These are phyloP conservation scores for Phalangium opilio DNA, from an alignment of 2,888 invertebrate species.

Conservation along the genomic window DNA sequence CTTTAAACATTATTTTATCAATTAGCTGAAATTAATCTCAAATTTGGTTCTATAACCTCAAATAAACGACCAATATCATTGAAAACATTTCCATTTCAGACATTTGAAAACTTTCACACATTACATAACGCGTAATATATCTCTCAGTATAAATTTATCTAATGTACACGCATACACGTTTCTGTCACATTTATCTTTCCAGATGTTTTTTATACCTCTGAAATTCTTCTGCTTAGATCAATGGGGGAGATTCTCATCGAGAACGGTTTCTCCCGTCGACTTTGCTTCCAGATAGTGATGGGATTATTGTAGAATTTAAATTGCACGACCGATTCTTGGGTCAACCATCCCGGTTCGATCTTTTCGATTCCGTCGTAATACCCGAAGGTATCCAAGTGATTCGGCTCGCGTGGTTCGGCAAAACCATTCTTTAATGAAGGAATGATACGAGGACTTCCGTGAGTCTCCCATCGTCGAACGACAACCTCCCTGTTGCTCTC, in stretches of 20 bases:
- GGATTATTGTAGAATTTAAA: conserved; percentile 59
- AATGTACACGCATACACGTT: no score
- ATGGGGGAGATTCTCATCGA: conserved; percentile 48
- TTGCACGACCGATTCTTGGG: conserved; percentile 63
- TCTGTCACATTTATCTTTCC: no score
- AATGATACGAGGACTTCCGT: conserved; percentile 49
- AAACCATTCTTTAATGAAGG: conserved; percentile 27
- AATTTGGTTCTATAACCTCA: no score
- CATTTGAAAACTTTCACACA: neutral
- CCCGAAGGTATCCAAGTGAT: neutral
- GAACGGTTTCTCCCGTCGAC: conserved; percentile 42
- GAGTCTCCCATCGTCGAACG: conserved; percentile 66
- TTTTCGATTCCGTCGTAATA: conserved; percentile 31
- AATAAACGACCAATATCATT: no score
- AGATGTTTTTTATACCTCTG: conserved; percentile 8
- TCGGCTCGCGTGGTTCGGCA: neutral
- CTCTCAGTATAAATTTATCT: neutral
- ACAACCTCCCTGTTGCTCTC: conserved; percentile 37
- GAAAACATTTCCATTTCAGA: no score
- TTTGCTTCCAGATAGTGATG: conserved; percentile 56
- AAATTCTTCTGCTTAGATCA: conserved; percentile 36
- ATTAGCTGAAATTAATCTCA: no score
- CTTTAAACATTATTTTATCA: no score
- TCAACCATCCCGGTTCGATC: conserved; percentile 68
- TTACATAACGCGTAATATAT: neutral